Conservation (phyloP, 2,113 vertebrate genomes). For the Suricata suricatta region DNA sequence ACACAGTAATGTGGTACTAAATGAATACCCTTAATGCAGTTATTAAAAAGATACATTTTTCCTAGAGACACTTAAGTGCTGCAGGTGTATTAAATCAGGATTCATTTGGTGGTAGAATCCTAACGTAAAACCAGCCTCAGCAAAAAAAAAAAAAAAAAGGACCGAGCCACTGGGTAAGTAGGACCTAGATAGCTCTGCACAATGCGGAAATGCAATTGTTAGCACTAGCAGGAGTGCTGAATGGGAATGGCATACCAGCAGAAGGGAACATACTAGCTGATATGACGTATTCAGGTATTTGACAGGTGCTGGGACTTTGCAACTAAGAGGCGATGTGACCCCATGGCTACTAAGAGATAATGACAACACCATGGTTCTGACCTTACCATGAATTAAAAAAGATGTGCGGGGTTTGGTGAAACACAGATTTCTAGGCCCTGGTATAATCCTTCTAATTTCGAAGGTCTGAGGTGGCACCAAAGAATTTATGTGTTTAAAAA, state of each 20-base stretch:
- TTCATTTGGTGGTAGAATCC: neutral
- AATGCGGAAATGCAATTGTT: neutral
- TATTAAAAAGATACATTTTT: neutral
- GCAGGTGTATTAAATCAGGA: neutral
- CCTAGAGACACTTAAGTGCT: neutral
- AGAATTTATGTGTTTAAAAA: neutral
- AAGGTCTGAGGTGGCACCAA: neutral
- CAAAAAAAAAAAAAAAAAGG: neutral
- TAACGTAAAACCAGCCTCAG: neutral
- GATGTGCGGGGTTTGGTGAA: neutral
- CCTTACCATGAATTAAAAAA: neutral
- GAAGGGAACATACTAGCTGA: neutral
- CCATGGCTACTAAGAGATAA: neutral
- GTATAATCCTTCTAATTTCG: neutral
- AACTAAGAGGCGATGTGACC: neutral
- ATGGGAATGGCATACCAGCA: fast-evolving
- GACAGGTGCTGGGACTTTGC: neutral
- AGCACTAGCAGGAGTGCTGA: neutral
- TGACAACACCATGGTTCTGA: neutral
- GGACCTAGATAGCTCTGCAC: too few relatives aligned
- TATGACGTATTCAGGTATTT: neutral
- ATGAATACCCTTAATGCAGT: neutral
- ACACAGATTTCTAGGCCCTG: neutral
- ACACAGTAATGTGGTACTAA: neutral
- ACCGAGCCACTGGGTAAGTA: neutral